A percentile compares a stretch with the other conserved stretches of the same genome.
phyloP scores from a whole-genome alignment of 64 coral and sea anemone genomes.

The Stylophora pistillata region DNA sequence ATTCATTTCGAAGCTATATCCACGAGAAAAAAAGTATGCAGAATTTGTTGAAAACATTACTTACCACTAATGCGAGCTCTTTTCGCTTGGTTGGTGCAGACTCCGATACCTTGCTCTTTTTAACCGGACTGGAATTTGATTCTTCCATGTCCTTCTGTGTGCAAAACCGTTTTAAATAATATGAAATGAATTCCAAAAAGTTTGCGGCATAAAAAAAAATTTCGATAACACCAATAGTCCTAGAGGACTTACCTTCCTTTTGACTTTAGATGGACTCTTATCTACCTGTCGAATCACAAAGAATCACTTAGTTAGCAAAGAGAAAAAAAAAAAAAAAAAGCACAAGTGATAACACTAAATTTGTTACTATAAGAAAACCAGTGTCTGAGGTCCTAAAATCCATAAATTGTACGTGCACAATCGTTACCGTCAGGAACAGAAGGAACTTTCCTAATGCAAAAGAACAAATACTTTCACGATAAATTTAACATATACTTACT shows the following conservation, averaged over 20 bases:
- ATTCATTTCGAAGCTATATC: neutral
- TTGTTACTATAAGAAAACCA: too few relatives aligned
- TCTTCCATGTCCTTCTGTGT: neutral
- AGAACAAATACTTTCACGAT: neutral
- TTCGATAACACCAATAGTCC: neutral
- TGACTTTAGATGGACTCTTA: neutral
- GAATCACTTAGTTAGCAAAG: neutral
- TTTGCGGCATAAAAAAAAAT: neutral
- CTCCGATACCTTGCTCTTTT: constrained; percentile 7
- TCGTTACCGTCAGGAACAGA: too few relatives aligned
- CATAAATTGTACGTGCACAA: too few relatives aligned
- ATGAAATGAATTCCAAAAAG: neutral
- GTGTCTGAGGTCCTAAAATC: too few relatives aligned
- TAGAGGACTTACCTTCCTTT: neutral
- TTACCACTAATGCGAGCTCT: constrained; percentile 18
- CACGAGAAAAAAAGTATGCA: too few relatives aligned
- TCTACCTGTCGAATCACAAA: neutral
- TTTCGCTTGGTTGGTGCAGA: neutral
- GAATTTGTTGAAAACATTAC: neutral
- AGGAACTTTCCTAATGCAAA: neutral
- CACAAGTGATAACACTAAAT: neutral
- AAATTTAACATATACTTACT: neutral
- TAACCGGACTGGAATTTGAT: neutral
- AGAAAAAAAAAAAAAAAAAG: neutral
- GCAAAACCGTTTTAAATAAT: neutral